These are phyloP conservation scores for Euborellia annulipes DNA, from an alignment of 1,140 invertebrate species.

Conservation along the genomic window DNA sequence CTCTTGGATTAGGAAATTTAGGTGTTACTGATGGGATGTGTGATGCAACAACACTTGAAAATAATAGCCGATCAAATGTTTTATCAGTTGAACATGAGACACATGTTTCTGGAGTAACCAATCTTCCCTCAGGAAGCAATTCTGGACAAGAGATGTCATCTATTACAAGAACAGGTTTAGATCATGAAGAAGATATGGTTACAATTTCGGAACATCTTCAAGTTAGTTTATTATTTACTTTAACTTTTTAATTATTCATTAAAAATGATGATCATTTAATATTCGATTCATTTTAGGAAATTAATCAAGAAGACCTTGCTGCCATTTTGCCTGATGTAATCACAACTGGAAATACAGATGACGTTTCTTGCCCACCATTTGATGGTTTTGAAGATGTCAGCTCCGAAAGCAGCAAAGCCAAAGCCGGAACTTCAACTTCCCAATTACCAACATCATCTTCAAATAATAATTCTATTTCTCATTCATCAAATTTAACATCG, in stretches of 20 bases:
- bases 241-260: not conserved
- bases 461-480: too few species aligned
- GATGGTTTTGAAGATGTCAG: slow-evolving; percentile 37
- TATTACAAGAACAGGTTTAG: too few species aligned
- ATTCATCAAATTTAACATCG: not conserved
- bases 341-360: slow-evolving; percentile 29
- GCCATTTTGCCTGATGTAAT: slow-evolving; percentile 42
- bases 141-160: too few species aligned
- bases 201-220: slow-evolving; percentile 18
- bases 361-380: slow-evolving; percentile 32
- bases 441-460: too few species aligned
- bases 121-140: too few species aligned
- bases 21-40: too few species aligned
- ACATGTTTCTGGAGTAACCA: too few species aligned
- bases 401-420: slow-evolving; percentile 14
- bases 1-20: too few species aligned
- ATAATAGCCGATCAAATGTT: too few species aligned
- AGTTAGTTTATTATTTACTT: slow-evolving; percentile 9
- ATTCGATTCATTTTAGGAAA: slow-evolving; percentile 28
- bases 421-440: not conserved
- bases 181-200: slow-evolving; percentile 8
- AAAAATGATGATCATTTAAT: not conserved
- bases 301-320: slow-evolving; percentile 49
- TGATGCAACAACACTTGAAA: too few species aligned
- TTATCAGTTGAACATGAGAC: too few species aligned